phyloP scores from a whole-genome alignment of 2,797 vertebrate species.

The Hippoglossus hippoglossus region DNA sequence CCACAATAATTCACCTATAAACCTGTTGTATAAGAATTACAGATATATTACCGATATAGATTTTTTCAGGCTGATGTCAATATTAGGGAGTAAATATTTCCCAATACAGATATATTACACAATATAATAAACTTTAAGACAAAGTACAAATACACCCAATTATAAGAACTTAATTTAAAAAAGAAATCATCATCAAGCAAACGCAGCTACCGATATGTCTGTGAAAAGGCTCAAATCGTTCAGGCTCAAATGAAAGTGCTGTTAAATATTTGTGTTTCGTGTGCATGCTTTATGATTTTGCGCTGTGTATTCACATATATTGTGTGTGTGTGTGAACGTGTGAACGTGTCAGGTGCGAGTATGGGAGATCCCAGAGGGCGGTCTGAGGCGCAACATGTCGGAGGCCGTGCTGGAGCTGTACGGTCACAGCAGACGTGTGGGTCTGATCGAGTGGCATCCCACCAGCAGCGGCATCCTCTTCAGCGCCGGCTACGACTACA shows the following conservation, averaged over 20 bases:
- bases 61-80: no score
- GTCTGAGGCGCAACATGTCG: slow-evolving; percentile 92
- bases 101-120: no score
- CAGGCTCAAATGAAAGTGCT: no score
- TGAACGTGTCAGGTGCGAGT: slow-evolving; percentile 88
- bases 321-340: neutral
- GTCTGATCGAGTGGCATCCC: slow-evolving; percentile 98
- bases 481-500: slow-evolving; percentile 98
- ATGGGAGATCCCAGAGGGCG: slow-evolving; percentile 97
- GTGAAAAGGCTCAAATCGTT: neutral
- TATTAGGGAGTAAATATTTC: no score
- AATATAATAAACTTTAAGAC: no score
- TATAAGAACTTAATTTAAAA: no score
- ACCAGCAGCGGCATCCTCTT: slow-evolving; percentile 96
- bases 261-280: neutral
- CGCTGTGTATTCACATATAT: neutral
- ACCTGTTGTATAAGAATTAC: no score
- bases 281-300: neutral
- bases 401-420: slow-evolving; percentile 94
- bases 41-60: no score
- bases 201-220: neutral
- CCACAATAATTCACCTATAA: no score
- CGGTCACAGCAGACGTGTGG: slow-evolving; percentile 96
- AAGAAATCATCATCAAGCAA: no score
- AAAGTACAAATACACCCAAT: no score